Evolutionary conservation across 2,888 invertebrate genomes (phyloP).

Genomic region (Drosophila antonietae): DNA sequence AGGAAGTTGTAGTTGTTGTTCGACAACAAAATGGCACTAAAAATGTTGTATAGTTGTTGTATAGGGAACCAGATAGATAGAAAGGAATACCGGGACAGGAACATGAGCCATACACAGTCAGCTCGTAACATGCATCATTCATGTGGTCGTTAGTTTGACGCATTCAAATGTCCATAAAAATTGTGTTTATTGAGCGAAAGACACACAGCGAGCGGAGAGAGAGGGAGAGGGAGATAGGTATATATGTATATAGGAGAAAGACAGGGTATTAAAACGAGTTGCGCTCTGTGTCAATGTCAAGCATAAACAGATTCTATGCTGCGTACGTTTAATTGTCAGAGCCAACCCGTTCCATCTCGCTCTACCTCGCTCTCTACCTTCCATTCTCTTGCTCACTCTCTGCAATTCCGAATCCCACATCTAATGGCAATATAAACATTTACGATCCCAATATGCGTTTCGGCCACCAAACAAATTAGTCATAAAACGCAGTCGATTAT

Average conservation of each 20-base stretch:
- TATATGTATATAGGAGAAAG: not conserved
- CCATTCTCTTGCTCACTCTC: not conserved
- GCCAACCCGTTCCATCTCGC: conserved; percentile 24
- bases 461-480: conserved; percentile 49
- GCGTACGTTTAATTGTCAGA: conserved; percentile 56
- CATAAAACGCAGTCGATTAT: conserved; percentile 74
- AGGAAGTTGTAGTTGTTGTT: conserved; percentile 12
- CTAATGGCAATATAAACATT: conserved; percentile 32
- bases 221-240: not conserved
- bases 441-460: conserved; percentile 46
- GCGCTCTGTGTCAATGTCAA: conserved; percentile 71
- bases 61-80: too few species aligned
- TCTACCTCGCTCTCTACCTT: not conserved
- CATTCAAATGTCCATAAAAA: conserved; percentile 74
- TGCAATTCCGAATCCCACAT: conserved; percentile 31
- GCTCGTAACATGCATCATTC: conserved; percentile 59
- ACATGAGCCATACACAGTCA: conserved; percentile 4
- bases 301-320: conserved; percentile 27
- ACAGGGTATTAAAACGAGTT: conserved; percentile 33
- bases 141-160: conserved; percentile 60
- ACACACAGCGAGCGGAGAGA: conserved; percentile 11
- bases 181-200: conserved; percentile 63
- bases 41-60: conserved; percentile 50
- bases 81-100: not conserved
- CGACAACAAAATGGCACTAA: conserved; percentile 62